Evolutionary conservation across 2,113 vertebrate genomes (phyloP).

Genomic region (Carassius gibelio): DNA sequence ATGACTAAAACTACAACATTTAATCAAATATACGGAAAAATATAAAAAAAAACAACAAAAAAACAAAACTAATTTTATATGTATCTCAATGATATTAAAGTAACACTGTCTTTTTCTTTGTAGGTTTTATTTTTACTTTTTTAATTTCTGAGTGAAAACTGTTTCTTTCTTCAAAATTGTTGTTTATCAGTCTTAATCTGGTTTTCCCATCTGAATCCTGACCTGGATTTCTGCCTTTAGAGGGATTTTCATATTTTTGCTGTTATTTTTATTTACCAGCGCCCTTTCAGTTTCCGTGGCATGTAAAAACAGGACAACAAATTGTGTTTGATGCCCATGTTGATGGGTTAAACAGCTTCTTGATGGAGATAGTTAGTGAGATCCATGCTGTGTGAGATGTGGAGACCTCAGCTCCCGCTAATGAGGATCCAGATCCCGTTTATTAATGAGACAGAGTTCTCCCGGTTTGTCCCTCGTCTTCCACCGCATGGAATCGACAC

Average conservation of each 20-base stretch:
- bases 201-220: too few species aligned
- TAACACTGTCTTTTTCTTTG: too few species aligned
- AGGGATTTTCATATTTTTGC: neutral
- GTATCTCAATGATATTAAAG: too few species aligned
- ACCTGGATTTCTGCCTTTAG: too few species aligned
- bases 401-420: neutral
- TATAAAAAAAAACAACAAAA: too few species aligned
- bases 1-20: neutral
- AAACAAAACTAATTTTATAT: too few species aligned
- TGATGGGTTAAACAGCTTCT: neutral
- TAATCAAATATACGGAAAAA: too few species aligned
- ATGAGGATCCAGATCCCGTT: slow-evolving; percentile 17
- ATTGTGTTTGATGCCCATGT: neutral
- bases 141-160: too few species aligned
- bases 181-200: too few species aligned
- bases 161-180: too few species aligned
- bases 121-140: too few species aligned
- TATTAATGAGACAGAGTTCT: neutral
- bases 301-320: neutral
- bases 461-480: neutral
- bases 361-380: neutral
- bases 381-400: neutral
- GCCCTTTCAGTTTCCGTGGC: neutral
- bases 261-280: neutral
- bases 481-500: neutral